Conservation (phyloP, 2,113 vertebrate genomes). For the Lepidiolamprologus cunningtoni region DNA sequence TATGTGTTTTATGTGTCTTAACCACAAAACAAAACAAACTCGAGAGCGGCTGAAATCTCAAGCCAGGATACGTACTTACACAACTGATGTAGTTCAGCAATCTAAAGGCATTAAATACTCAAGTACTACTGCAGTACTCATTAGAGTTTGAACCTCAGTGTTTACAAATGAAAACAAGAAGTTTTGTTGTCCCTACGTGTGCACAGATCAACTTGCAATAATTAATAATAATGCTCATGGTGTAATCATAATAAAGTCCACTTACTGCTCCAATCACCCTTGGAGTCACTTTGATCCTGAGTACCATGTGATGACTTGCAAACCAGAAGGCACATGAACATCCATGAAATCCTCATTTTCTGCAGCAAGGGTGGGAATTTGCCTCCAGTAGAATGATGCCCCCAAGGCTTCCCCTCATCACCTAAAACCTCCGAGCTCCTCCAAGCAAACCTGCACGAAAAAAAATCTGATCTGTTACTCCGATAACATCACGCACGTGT, state of each 20-base stretch:
- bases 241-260: background rate
- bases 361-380: background rate
- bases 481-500: background rate
- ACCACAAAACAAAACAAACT: background rate
- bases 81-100: background rate
- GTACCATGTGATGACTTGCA: background rate
- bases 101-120: background rate
- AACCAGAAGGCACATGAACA: background rate
- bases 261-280: background rate
- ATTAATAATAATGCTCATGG: background rate
- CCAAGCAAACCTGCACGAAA: background rate
- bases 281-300: background rate
- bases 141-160: background rate
- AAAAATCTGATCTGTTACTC: background rate
- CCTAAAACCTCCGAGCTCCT: background rate
- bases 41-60: background rate
- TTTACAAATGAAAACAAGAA: background rate
- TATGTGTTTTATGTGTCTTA: background rate
- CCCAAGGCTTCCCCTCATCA: background rate
- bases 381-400: background rate
- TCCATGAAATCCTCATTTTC: constrained; percentile 24
- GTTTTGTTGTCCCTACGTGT: background rate
- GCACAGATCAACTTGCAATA: background rate
- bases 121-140: background rate
- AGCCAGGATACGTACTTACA: background rate